Base-by-base conservation (phyloP, 53 echinoderm and acorn worm genomes). In the Pentamera pediparva region DNA sequence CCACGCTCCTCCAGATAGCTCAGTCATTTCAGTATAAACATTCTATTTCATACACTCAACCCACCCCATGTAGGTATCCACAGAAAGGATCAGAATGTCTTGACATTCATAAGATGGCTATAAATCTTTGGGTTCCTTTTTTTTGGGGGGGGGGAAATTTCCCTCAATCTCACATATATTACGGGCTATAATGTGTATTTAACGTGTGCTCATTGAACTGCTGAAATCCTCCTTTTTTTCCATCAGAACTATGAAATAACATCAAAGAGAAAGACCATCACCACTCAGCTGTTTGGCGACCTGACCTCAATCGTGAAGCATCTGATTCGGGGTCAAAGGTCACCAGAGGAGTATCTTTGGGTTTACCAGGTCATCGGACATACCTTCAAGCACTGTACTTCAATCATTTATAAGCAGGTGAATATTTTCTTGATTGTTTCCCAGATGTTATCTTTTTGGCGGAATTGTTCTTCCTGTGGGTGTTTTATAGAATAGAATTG, bases 291-390 rank as follows among this genome's bases (percentile, higher is more conserved):
- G 37, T 83, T 98, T 37, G 98, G 98, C 61, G 90, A 98, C 71
- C 70, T 98, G 1, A 88, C 88, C 5, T 67, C 79, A 26, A 61
- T 85, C 40, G 81, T 86, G 2, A 79, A 83, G 53, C 67, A 78
- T 21, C 65, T 81, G 64, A 60, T 89, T 22, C 80, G 83, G 47
- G 81, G 69, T 75, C 79, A 81, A 45, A 89, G 78, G 70, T 78
- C 92, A 69, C 38, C 32, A 10, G 70, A 76, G 32, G 88, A 88
- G 48, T 78, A 85, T 29, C 61, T 40, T 6, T 89, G 89, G 92
- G 78, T 98, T 43, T 98, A 98, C 59, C 51, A 72, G 41, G 86
- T 92, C 36, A 77, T 83, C 31, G 89, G 98, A 57, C 86, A 92
- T 32, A 56, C 77, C 4, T 86, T 98, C 35, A 86, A 81, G 67